These are phyloP conservation scores for Ennomos quercinarius DNA, from an alignment of 2,888 invertebrate species.

Conservation along the genomic window DNA sequence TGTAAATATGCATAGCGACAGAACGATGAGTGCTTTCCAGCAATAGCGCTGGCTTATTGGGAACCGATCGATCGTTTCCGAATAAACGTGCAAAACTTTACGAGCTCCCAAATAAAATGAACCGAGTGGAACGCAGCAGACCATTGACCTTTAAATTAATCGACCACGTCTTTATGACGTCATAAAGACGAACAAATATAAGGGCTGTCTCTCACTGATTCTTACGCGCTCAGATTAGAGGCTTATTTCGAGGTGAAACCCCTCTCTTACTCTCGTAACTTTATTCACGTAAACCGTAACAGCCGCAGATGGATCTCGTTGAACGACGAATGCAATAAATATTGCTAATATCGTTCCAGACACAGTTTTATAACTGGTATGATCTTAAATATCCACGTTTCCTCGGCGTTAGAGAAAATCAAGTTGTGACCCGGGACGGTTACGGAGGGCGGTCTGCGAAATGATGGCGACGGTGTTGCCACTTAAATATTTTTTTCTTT, in stretches of 20 bases:
- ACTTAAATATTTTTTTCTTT: too few relatives aligned
- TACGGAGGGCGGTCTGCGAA: too few relatives aligned
- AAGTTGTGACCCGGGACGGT: too few relatives aligned
- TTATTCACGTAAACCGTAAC: neutral
- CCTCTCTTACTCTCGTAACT: neutral
- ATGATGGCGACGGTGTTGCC: too few relatives aligned
- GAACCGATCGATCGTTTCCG: conserved; percentile 13
- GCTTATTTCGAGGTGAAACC: neutral
- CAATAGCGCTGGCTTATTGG: neutral
- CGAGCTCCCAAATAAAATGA: conserved; percentile 36
- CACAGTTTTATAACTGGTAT: too few relatives aligned
- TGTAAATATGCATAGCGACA: too few relatives aligned
- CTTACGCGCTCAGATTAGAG: conserved; percentile 11
- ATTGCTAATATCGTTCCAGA: too few relatives aligned
- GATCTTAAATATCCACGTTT: too few relatives aligned
- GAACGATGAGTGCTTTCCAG: neutral
- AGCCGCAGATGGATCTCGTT: neutral
- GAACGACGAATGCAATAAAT: neutral
- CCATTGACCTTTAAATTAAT: conserved; percentile 53
- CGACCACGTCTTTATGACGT: conserved; percentile 50
- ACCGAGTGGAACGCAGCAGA: conserved; percentile 41
- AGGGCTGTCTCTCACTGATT: conserved; percentile 26
- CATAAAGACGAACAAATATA: conserved; percentile 48
- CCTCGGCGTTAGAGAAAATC: too few relatives aligned
- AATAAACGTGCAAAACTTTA: conserved; percentile 25